These are phyloP conservation scores for Odocoileus virginianus DNA, from an alignment of 2,113 vertebrate genomes.

Conservation along the genomic window DNA sequence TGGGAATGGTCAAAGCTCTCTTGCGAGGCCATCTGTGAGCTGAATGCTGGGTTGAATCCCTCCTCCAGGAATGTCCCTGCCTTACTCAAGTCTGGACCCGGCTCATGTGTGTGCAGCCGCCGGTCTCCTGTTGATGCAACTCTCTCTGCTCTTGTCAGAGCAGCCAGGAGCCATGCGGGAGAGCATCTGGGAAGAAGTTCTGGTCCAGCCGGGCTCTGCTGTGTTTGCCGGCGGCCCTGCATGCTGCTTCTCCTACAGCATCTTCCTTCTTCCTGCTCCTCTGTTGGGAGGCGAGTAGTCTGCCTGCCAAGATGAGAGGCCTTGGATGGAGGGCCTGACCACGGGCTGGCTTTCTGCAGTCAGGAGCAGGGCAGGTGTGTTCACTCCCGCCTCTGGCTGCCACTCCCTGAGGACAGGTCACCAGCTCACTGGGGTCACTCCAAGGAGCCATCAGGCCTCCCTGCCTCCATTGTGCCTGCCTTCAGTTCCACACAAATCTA, in stretches of 20 bases:
- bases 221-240: fast-evolving
- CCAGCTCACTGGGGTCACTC: not conserved
- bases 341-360: not conserved
- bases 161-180: not conserved
- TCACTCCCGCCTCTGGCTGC: not conserved
- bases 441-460: not conserved
- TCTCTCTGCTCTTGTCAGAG: not conserved
- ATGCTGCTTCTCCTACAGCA: not conserved
- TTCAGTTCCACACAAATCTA: not conserved
- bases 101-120: not conserved
- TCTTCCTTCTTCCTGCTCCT: not conserved
- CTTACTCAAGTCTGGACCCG: constrained; percentile 39
- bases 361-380: not conserved
- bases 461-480: not conserved
- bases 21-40: not conserved
- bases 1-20: not conserved
- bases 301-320: not conserved
- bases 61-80: constrained; percentile 44
- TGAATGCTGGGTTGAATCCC: not conserved
- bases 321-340: not conserved
- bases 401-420: not conserved
- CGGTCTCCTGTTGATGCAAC: not conserved
- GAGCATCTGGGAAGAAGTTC: not conserved
- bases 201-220: not conserved
- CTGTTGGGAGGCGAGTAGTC: not conserved